Evolutionary conservation across 92 coral and sea anemone species (phyloP).

Genomic region (Epizoanthus fatuus): DNA sequence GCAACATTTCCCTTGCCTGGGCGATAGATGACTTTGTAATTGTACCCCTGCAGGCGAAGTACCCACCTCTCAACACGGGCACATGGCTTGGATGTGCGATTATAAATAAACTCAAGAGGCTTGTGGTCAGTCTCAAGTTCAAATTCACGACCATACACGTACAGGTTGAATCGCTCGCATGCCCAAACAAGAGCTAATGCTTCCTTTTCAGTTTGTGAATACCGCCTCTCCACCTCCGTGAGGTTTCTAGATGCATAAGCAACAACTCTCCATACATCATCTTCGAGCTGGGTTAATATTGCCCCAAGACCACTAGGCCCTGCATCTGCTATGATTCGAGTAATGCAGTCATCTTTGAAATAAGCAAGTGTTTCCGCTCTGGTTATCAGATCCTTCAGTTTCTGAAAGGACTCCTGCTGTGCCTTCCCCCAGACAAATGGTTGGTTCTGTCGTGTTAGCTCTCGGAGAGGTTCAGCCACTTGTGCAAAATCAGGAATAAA

Average conservation of each 20-base stretch:
- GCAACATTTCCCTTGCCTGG: constrained; percentile 43
- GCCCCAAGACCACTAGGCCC: constrained; percentile 57
- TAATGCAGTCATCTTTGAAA: constrained; percentile 40
- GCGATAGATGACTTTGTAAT: constrained; percentile 28
- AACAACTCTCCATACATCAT: constrained; percentile 56
- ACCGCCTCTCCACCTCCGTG: constrained; percentile 56
- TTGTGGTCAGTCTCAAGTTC: constrained; percentile 68
- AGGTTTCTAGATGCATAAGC: constrained; percentile 56
- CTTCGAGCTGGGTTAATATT: constrained; percentile 49
- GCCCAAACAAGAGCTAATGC: constrained; percentile 60
- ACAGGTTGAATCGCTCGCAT: constrained; percentile 52
- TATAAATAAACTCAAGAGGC: constrained; percentile 48
- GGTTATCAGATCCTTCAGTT: constrained; percentile 41
- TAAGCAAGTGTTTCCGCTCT: constrained; percentile 61
- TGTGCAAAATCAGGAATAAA: constrained; percentile 63
- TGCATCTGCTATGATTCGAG: constrained; percentile 57
- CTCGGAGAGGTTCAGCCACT: constrained; percentile 60
- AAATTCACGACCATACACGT: constrained; percentile 61
- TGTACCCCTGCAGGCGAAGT: constrained; percentile 38
- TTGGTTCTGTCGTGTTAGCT: constrained; percentile 57
- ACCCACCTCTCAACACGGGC: constrained; percentile 33
- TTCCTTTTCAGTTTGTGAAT: constrained; percentile 60
- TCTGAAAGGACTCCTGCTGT: constrained; percentile 56
- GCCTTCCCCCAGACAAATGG: constrained; percentile 53
- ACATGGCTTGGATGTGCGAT: constrained; percentile 35